Base-by-base conservation (phyloP, 2,797 vertebrate genomes). In the Agapornis canus region DNA sequence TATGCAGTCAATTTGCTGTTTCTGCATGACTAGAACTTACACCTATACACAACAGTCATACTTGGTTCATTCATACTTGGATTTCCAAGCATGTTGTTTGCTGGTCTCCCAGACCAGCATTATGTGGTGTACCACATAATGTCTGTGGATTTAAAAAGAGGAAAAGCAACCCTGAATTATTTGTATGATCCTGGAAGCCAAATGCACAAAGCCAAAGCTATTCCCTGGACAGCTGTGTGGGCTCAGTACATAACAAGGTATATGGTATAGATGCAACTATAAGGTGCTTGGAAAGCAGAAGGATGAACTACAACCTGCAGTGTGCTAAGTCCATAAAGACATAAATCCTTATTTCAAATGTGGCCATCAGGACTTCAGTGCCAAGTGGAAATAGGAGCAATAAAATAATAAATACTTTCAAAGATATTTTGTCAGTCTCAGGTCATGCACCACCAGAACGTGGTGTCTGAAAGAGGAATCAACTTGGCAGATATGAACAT, bases 51-150 rank as follows among this genome's bases (percentile, higher is more conserved):
- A 49, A 29, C 73, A 68, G 21, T 32, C 49, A n/a, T n/a, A n/a
- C n/a, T n/a, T n/a, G 32, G 39, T 61, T 91, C 45, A 35, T 27
- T 69, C 2, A 3, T 9, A 88, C 13, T 65, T 56, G 26, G 10
- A 86, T 95, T 94, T 86, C 70, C 59, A 92, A 90, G 37, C 4
- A 3, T 37, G 47, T 13, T 79, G 60, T 84, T 95, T 90, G 40
- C 70, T 89, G 66, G 49, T 90, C 40, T 90, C 71, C 70, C 88
- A 84, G 88, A 86, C 20, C 63, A 75, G 27, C 56, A 59, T 83
- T 92, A 90, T 78, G 69, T 82, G 92, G 92, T 90, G 23, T 91
- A 86, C 86, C 80, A 65, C 93, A 92, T 39, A 88, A 76, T 56
- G 59, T 10, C 60, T 90, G 80, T 48, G 47, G 93, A 84, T 78